Base-by-base conservation (phyloP, 2,113 vertebrate genomes). In the Clarias batrachus region DNA sequence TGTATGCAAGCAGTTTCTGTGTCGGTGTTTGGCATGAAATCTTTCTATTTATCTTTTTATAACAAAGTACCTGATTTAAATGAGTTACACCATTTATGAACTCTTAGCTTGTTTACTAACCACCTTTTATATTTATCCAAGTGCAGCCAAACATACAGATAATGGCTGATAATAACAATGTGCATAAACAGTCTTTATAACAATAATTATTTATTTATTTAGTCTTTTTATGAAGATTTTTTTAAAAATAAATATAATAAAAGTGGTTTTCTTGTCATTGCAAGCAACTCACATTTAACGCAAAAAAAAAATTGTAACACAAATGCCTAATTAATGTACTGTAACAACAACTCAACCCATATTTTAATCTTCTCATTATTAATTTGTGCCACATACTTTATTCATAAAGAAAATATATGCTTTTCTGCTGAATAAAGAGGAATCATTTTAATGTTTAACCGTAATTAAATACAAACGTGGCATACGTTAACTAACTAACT, bases 131-230 rank as follows among this genome's bases (percentile, higher is more conserved):
- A 70, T 70, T 70, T 13, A 48, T 48, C 9, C 33, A 48, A 2
- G 19, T 74, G 21, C 25, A 37, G 19, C 17, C 10, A 8, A 23
- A 48, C 21, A 25, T 25, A 25, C 37, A 23, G 71, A 48, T 25
- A 4, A 70, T 33, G 27, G 7, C 27, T 2, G 27, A 33, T 21
- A 48, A 14, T 14, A 6, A 76, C 2, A 76, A 52, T 48, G 33
- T 76, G 17, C 21, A 37, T 41, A 21, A 4, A 7, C 8, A n/a
- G 6, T 52, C 23, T 13, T 76, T 77, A 77, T 10, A 27, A 14
- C n/a, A 41, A 25, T n/a, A 76, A n/a, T 54, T 21, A 77, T 77
- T 56, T 21, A 77, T 77, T 56, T 77, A 77, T 76, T 74, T n/a
- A 14, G 0, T 23, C 4, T 52, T 76, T 48, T 76, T 52, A 25